A percentile compares a stretch with the other conserved stretches of the same genome.
Conservation (phyloP, 2,888 invertebrate genomes). For the Mactromeris polynyma region DNA sequence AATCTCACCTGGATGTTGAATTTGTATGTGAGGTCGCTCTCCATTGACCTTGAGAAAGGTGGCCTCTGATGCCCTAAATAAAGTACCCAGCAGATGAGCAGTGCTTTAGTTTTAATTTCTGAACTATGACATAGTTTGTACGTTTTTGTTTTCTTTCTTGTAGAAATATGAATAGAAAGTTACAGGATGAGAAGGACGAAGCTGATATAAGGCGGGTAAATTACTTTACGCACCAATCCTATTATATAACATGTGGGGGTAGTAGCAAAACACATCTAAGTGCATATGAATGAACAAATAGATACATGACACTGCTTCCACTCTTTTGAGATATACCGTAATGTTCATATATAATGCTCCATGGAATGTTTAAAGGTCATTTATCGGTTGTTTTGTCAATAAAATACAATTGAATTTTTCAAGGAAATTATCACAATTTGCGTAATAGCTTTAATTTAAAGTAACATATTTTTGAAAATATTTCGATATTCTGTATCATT, state of each 20-base stretch:
- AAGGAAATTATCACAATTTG: no score
- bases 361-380: background rate
- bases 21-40: no score
- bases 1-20: no score
- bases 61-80: no score
- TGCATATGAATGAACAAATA: background rate
- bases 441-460: no score
- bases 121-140: no score
- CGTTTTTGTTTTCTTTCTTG: conserved; percentile 50
- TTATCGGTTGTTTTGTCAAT: background rate
- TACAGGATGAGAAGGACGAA: conserved; percentile 88
- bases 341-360: background rate
- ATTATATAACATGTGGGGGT: background rate
- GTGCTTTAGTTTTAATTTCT: background rate
- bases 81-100: no score
- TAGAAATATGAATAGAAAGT: conserved; percentile 87
- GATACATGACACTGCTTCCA: background rate
- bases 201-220: conserved; percentile 86
- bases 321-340: background rate
- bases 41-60: no score
- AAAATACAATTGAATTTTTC: no score
- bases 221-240: conserved; percentile 14
- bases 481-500: no score
- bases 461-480: no score
- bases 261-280: background rate